Evolutionary conservation across 1,140 invertebrate genomes (phyloP).

Genomic region (Caenorhabditis tropicalis): DNA sequence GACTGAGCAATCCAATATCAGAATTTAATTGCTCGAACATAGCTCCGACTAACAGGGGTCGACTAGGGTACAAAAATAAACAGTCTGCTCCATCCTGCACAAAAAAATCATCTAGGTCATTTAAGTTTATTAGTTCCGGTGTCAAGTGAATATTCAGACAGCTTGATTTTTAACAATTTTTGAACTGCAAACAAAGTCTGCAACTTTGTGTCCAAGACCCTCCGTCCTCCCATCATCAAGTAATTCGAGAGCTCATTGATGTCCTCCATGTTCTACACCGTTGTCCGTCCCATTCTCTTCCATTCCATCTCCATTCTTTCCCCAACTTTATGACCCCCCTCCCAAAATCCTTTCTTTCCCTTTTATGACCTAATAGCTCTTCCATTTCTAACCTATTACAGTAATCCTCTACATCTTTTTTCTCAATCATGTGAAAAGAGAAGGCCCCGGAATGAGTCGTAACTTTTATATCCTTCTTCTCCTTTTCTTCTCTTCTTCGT

Average conservation of each 20-base stretch:
- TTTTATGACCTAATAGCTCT: not conserved
- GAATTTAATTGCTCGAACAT: too few species aligned
- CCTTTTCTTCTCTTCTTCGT: not conserved
- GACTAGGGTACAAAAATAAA: too few species aligned
- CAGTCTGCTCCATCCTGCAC: too few species aligned
- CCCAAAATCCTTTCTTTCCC: not conserved
- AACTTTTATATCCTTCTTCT: slow-evolving; percentile 14
- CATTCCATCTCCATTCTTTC: not conserved
- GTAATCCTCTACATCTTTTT: not conserved
- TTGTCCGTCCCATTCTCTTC: not conserved
- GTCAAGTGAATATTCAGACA: too few species aligned
- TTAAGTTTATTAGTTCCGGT: too few species aligned
- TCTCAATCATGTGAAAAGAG: not conserved
- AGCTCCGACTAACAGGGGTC: too few species aligned
- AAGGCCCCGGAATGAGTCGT: not conserved
- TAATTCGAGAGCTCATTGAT: not conserved
- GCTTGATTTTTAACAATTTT: too few species aligned
- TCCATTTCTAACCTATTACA: not conserved
- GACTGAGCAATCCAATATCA: too few species aligned
- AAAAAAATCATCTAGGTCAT: too few species aligned
- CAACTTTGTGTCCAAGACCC: too few species aligned
- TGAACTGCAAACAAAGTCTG: too few species aligned
- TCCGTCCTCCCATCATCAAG: too few species aligned
- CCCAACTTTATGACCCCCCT: not conserved
- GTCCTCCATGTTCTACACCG: not conserved